These are phyloP conservation scores for Thysanoteuthis rhombus DNA, from an alignment of 2,888 invertebrate species.

Conservation along the genomic window DNA sequence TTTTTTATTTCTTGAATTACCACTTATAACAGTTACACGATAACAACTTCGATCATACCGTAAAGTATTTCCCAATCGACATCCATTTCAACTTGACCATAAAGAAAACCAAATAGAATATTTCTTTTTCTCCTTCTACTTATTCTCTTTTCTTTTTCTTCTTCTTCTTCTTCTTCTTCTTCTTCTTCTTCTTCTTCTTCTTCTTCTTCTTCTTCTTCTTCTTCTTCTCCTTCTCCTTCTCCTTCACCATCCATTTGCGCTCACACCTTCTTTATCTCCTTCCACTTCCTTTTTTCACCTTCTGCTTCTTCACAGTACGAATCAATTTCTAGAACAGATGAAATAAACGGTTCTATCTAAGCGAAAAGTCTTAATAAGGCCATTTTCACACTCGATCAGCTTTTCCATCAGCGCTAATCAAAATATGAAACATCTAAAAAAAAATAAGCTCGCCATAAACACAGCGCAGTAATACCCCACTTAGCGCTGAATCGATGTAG, in stretches of 20 bases:
- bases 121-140: neutral
- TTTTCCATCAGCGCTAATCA: neutral
- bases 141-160: neutral
- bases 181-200: neutral
- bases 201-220: neutral
- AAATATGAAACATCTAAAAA: neutral
- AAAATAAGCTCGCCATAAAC: too few relatives aligned
- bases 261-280: neutral
- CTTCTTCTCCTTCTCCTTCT: neutral
- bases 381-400: neutral
- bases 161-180: neutral
- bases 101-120: neutral
- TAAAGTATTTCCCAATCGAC: neutral
- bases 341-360: neutral
- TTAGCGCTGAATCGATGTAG: too few relatives aligned
- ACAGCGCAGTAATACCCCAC: too few relatives aligned
- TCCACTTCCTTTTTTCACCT: neutral
- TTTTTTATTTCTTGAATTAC: neutral
- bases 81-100: neutral
- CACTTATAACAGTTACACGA: neutral
- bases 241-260: too few relatives aligned
- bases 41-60: neutral
- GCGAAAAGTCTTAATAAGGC: neutral
- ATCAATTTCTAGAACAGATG: neutral
- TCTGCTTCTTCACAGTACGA: neutral